Evolutionary conservation across 2,113 vertebrate genomes (phyloP), one percentile per base, ranked within the genome.

Genomic region (Pollachius pollachius): DNA sequence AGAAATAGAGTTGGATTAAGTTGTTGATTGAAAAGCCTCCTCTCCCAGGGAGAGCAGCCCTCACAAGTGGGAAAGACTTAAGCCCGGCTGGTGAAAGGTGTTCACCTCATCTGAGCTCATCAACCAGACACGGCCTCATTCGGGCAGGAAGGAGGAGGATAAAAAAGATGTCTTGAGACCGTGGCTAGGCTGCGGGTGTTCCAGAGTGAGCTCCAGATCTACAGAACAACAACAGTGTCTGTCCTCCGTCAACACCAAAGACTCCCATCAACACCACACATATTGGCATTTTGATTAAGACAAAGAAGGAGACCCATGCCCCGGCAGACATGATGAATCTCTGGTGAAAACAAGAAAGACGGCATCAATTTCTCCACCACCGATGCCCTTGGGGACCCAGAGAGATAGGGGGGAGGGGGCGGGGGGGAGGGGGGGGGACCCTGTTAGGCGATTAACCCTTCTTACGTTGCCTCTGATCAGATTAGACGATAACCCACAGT

Each of bases 401-500:
- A 23, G 72, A 71, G 69, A 23, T 64, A 13, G 52, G 25, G 52
- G 15, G 60, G 41, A 2, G 9, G 41, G 41, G 41, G 8, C 8
- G 41, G 41, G 41, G 6, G 6, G 37, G 37, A 8, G 37, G 41
- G 9, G 41, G 41, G 41, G 41, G 41, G 9, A 9, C 67, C 64
- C 76, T 18, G 76, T 72, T 21, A 23, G 77, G 13, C 59, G 69
- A 84, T 89, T 83, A 88, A 71, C 84, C 83, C 69, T 62, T 87
- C 78, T 87, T 75, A 79, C 72, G 27, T 85, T 89, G 84, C 74
- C 37, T 15, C 72, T 90, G 81, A 86, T 86, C 69, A 72, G 85
- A 90, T 89, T 85, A 88, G 70, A 78, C 48, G 73, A 80, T 88
- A 81, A 48, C 81, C 84, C 87, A 80, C 84, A 82, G 87, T 90